Evolutionary conservation across 2,113 vertebrate species (phyloP), one percentile per base, ranked within the genome.

Genomic region (Prionailurus bengalensis): DNA sequence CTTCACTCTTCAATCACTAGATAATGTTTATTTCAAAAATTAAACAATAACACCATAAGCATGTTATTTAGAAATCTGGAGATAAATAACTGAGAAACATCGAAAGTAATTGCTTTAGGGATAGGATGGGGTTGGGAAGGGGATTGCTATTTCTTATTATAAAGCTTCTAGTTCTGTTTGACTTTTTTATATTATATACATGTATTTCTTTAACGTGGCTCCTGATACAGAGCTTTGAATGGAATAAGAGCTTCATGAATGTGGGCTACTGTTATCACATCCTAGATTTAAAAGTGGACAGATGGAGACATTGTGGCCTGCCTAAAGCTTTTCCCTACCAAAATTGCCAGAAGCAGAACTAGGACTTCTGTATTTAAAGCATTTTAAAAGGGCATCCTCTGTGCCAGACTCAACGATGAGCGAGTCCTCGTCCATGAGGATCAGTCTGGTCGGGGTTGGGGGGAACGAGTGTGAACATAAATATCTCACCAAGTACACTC

Each of bases 61-160:
- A 58, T 48, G 15, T 36, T 90, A 53, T 65, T 95, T 63, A 70
- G 79, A 92, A 96, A 91, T 90, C 84, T 70, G 42, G 63, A 90
- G 48, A 51, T 82, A 61, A 95, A 73, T 66, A 88, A 85, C 36
- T 11, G 11, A 95, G 33, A 86, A 90, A 81, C 9, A 68, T 65
- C n/a, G 55, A 8, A 83, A 80, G 51, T 17, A 29, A 3, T 51
- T 76, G 58, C 48, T 65, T 89, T 82, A 96, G 73, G 39, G 61
- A 66, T 42, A 76, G 29, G 36, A 71, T 53, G 16, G 15, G 4
- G 8, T 58, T 84, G 48, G 65, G 27, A 83, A 88, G 15, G 39
- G 12, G 70, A 36, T 65, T 73, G 33, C n/a, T 92, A 25, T 63
- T 91, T 85, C 95, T 96, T 66, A 93, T 70, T 51, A 73, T 39